phyloP scores from a whole-genome alignment of 2,797 vertebrate species.

The Euphonia xanthogaster region DNA sequence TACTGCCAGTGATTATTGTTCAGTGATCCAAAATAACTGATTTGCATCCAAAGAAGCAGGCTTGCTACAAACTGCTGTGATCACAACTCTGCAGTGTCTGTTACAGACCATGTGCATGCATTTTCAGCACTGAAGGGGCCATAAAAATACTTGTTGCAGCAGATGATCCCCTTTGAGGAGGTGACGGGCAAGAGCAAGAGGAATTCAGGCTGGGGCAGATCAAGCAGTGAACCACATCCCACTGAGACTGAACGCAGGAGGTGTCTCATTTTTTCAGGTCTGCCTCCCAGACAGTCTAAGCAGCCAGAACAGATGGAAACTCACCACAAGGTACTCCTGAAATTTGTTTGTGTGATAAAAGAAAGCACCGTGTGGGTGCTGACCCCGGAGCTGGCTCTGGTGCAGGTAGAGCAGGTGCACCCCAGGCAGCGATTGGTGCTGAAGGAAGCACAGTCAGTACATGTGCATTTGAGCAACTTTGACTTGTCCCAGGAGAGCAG shows the following conservation, averaged over 20 bases:
- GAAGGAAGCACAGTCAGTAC: neutral
- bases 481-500: neutral
- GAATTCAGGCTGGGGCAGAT: neutral
- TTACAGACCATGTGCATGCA: neutral
- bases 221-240: neutral
- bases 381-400: neutral
- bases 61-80: neutral
- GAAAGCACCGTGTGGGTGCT: neutral
- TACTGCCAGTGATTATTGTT: neutral
- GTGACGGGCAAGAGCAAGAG: neutral
- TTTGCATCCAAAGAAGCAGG: neutral
- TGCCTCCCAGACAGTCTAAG: neutral
- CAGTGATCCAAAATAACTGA: neutral
- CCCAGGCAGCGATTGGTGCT: accelerated
- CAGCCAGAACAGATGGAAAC: neutral
- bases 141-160: neutral
- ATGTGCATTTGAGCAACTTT: accelerated
- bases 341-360: neutral
- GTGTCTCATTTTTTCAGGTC: neutral
- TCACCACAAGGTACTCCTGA: neutral
- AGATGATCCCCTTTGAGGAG: neutral
- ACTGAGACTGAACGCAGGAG: accelerated
- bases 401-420: neutral
- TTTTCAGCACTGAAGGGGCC: neutral
- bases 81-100: neutral